Base-by-base conservation (phyloP, 2,797 vertebrate species). In the Sebastes miniatus region DNA sequence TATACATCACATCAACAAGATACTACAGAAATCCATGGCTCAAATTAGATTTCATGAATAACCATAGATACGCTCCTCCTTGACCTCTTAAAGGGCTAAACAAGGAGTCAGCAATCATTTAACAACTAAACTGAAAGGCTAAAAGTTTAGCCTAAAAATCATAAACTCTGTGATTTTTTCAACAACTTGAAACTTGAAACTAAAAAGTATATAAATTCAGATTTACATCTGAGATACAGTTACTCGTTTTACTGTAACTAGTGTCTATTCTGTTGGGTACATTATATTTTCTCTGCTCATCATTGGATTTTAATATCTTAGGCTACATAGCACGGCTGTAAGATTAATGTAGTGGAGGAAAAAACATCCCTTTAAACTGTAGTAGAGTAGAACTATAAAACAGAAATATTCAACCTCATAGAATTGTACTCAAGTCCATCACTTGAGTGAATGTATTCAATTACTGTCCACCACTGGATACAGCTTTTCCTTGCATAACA, bases 111-210 rank as follows among this genome's bases (percentile, higher is more conserved):
- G 22, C n/a, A 64, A 4, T 34, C n/a, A 63, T 36, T 34, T 34
- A 63, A 56, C 61, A 20, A 36, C 8, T 36, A 8, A 18, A 22
- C n/a, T 34, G 24, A 24, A 63, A 39, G 12, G n/a, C 22, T 29
- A 14, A 64, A 39, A 24, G 11, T 56, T 24, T 56, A 56, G 5
- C 52, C 52, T 22, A 56, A 56, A 56, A 47, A 16, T 22, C 12
- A 64, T 62, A 6, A 62, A 34, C 61, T n/a, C 31, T 4, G 6
- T 14, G 34, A 64, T 36, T 18, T 47, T 47, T 47, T 47, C 12
- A 39, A 63, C 31, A 5, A 16, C 6, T 36, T 5, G 0, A 10
- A 61, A 31, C 18, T n/a, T 43, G 0, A 16, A 43, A 13, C 0
- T 14, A 27, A 58, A 58, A 58, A 14, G 12, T 1, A 25, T 16